A percentile compares a stretch with the other conserved stretches of the same genome.
Evolutionary conservation across 2,888 invertebrate species (phyloP).

Genomic region (Tipula unca): DNA sequence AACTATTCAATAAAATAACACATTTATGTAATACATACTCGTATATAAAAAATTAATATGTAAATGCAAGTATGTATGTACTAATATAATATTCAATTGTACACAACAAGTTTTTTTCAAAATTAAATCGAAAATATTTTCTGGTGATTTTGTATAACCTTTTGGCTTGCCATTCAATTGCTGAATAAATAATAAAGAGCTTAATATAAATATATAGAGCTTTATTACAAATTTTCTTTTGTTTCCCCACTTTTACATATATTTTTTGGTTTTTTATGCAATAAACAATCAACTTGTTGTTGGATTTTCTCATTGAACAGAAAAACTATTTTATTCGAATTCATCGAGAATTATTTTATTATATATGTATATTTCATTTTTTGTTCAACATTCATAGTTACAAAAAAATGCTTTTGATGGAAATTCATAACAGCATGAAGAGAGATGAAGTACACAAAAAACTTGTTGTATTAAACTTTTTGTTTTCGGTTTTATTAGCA

Average conservation of each 20-base stretch:
- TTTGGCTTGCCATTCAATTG: neutral
- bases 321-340: neutral
- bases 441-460: neutral
- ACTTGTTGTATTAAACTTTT: neutral
- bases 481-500: neutral
- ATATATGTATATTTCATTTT: neutral
- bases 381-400: neutral
- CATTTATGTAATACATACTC: neutral
- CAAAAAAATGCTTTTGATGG: neutral
- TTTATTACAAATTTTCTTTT: neutral
- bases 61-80: neutral
- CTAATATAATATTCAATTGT: neutral
- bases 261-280: neutral
- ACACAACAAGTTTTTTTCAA: neutral
- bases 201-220: neutral
- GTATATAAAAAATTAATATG: neutral
- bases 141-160: neutral
- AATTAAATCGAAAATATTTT: neutral
- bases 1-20: neutral
- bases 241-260: neutral
- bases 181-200: neutral
- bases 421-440: neutral
- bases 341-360: neutral
- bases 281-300: neutral
- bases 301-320: neutral